Percentiles rank a stretch among this genome's conserved stretches.
Conservation (phyloP, 1,140 invertebrate genomes). For the Acromyrmex echinatior region DNA sequence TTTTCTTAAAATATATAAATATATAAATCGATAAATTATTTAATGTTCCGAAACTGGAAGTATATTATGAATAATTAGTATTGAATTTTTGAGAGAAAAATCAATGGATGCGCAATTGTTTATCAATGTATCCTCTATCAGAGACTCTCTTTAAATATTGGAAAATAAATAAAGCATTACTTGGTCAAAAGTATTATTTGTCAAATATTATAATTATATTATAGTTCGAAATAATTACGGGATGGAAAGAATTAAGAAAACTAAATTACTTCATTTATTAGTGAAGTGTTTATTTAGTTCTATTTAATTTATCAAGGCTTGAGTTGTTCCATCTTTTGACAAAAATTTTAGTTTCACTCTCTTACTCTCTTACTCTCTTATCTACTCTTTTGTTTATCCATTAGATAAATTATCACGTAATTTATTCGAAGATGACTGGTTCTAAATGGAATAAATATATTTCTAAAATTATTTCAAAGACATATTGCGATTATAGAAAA, state of each 20-base stretch:
- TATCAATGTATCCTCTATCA: background rate
- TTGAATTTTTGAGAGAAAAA: background rate
- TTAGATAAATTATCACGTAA: too few species aligned
- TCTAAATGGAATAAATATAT: too few species aligned
- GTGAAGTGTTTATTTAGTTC: too few species aligned
- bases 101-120: background rate
- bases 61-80: background rate
- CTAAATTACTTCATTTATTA: background rate
- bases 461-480: background rate
- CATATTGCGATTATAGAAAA: background rate
- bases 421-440: too few species aligned
- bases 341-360: too few species aligned
- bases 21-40: background rate
- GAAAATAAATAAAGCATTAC: background rate
- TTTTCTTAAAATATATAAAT: background rate
- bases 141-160: background rate
- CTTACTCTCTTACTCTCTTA: too few species aligned
- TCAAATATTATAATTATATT: constrained; percentile 9
- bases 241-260: background rate
- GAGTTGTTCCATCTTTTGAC: too few species aligned
- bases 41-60: background rate
- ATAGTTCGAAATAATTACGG: background rate
- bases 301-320: too few species aligned
- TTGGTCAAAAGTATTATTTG: background rate
- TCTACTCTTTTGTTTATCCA: too few species aligned